Evolutionary conservation across 2,888 invertebrate genomes (phyloP).

Genomic region (Cremastinae sp.): DNA sequence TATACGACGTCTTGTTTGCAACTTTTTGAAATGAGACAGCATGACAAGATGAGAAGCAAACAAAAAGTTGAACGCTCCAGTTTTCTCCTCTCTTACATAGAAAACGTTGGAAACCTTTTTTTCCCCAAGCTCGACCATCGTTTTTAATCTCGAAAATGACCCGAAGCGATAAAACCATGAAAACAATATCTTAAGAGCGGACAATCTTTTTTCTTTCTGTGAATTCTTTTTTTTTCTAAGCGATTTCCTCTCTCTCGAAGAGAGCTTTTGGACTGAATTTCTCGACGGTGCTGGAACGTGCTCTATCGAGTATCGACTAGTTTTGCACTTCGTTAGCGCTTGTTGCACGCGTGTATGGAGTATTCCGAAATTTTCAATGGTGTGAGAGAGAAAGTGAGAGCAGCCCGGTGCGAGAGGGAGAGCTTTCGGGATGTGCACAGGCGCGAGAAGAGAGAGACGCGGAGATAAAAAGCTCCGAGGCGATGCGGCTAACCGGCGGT

Average conservation of each 20-base stretch:
- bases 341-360: slow-evolving; percentile 10
- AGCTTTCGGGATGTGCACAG: slow-evolving; percentile 38
- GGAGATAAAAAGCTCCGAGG: neutral
- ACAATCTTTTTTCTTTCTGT: too few relatives aligned
- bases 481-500: slow-evolving; percentile 54
- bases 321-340: slow-evolving; percentile 5
- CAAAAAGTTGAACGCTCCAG: slow-evolving; percentile 21
- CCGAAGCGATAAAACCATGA: neutral
- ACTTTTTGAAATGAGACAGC: neutral
- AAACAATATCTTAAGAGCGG: too few relatives aligned
- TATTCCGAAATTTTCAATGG: slow-evolving; percentile 34
- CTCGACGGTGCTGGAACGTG: neutral
- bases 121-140: neutral
- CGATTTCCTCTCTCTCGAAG: neutral
- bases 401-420: neutral
- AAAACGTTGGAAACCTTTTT: neutral
- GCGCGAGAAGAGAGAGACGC: slow-evolving; percentile 41
- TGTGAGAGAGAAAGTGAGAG: slow-evolving; percentile 14
- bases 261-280: slow-evolving; percentile 8
- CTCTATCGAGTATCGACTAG: slow-evolving; percentile 42
- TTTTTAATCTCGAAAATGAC: neutral
- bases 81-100: neutral
- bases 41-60: slow-evolving; percentile 23
- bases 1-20: slow-evolving; percentile 15
- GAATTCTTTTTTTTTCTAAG: slow-evolving; percentile 12